phyloP scores from a whole-genome alignment of 2,113 vertebrate genomes.

The Sclerurus mexicanus region DNA sequence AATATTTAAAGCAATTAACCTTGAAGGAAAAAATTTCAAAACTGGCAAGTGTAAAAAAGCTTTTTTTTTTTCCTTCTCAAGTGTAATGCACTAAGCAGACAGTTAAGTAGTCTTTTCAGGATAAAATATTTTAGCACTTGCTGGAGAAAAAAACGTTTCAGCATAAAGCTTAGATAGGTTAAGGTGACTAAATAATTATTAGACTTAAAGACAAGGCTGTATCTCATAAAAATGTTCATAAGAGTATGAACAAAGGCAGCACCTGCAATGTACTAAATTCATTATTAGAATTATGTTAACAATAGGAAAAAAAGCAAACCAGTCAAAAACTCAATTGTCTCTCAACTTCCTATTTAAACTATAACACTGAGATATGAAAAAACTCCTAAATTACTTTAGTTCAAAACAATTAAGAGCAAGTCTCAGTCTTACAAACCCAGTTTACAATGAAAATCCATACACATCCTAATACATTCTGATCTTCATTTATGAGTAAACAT shows the following conservation, averaged over 20 bases:
- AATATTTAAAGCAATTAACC: background rate
- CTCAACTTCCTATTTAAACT: conserved; percentile 2
- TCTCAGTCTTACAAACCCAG: background rate
- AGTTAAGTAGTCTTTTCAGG: background rate
- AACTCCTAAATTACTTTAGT: background rate
- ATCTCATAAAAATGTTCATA: conserved; percentile 45
- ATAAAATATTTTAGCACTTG: conserved; percentile 13
- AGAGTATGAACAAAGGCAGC: conserved; percentile 43
- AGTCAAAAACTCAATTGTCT: background rate
- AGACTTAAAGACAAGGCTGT: conserved; percentile 33
- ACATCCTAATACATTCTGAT: background rate
- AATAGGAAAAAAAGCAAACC: background rate
- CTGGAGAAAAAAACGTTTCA: background rate
- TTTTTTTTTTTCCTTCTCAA: background rate
- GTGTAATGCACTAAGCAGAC: background rate
- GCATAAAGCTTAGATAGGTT: background rate
- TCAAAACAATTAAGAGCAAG: background rate
- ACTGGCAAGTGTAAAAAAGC: background rate
- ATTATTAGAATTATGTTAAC: conserved; percentile 1
- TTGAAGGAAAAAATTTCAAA: background rate
- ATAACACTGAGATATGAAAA: conserved; percentile 62
- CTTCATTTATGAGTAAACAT: background rate
- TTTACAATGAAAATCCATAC: background rate
- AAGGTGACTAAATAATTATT: conserved; percentile 53
- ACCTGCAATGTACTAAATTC: conserved; percentile 11